phyloP scores from a whole-genome alignment of 1,140 invertebrate species.

The Zaprionus ornatus region DNA sequence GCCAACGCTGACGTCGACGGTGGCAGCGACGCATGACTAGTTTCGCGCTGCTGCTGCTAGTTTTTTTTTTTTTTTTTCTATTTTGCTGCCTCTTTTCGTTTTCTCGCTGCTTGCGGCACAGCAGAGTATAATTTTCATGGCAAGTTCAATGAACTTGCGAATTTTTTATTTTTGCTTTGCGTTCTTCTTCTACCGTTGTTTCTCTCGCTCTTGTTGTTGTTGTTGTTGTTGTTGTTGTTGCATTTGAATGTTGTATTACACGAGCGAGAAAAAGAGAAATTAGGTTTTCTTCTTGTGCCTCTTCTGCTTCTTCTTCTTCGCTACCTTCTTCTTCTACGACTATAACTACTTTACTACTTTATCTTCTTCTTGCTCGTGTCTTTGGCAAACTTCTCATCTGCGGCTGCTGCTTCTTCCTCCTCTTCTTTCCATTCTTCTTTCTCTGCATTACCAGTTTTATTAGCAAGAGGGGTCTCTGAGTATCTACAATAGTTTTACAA shows the following conservation, averaged over 20 bases:
- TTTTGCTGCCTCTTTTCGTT: slow-evolving; percentile 18
- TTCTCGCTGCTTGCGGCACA: slow-evolving; percentile 50
- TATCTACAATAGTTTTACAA: slow-evolving; percentile 9
- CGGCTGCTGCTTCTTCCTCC: slow-evolving; percentile 1
- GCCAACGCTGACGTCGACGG: slow-evolving; percentile 16
- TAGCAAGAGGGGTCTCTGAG: neutral
- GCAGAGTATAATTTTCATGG: slow-evolving; percentile 76
- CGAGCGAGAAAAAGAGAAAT: slow-evolving; percentile 60
- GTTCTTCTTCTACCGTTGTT: slow-evolving; percentile 30
- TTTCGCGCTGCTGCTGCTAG: slow-evolving; percentile 41
- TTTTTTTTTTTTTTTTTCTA: too few relatives aligned
- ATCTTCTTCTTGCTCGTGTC: neutral
- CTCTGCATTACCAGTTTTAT: slow-evolving; percentile 36
- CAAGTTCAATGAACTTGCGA: slow-evolving; percentile 82
- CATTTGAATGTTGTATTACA: slow-evolving; percentile 50
- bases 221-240: slow-evolving; percentile 45
- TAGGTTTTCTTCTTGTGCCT: slow-evolving; percentile 45
- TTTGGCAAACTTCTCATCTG: neutral
- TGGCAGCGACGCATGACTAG: slow-evolving; percentile 67
- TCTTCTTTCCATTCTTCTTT: neutral
- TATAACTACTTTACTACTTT: neutral
- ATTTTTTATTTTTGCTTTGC: slow-evolving; percentile 58
- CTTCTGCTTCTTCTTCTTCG: slow-evolving; percentile 1
- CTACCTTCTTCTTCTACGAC: neutral
- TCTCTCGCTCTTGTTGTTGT: slow-evolving; percentile 14